These are phyloP conservation scores for Hydrocynus forskahlii DNA, from an alignment of 2,797 vertebrate genomes.

Conservation along the genomic window DNA sequence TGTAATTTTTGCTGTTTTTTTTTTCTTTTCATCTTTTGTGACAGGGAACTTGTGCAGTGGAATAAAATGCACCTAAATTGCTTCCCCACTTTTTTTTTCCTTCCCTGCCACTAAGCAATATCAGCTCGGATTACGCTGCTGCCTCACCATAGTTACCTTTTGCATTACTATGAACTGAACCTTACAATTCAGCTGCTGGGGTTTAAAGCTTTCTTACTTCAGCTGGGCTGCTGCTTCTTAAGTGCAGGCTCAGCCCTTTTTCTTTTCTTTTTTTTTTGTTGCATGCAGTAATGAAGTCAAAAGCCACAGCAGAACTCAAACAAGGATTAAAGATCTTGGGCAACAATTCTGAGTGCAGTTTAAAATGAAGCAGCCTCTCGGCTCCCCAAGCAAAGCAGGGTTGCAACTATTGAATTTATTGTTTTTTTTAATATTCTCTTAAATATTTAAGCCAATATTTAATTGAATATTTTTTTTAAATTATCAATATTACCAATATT, in stretches of 20 bases:
- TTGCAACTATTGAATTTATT: neutral
- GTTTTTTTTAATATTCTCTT: neutral
- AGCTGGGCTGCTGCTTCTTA: constrained; percentile 70
- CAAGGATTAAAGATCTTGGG: constrained; percentile 76
- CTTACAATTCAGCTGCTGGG: constrained; percentile 29
- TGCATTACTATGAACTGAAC: constrained; percentile 31
- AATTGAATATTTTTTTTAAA: neutral
- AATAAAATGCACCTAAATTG: constrained; percentile 29
- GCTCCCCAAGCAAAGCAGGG: neutral
- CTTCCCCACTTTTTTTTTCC: constrained; percentile 12
- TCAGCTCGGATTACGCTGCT: constrained; percentile 43
- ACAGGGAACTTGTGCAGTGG: constrained; percentile 34
- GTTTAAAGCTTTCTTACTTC: constrained; percentile 69
- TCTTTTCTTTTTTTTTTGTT: too few relatives aligned
- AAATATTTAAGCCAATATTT: neutral
- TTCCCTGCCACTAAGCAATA: constrained; percentile 10
- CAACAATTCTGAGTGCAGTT: constrained; percentile 64
- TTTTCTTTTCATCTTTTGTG: constrained; percentile 50
- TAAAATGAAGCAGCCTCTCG: constrained; percentile 69
- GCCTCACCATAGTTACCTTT: constrained; percentile 23
- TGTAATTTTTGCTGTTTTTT: constrained; percentile 72
- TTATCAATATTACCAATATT: too few relatives aligned
- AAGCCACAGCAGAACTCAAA: constrained; percentile 76
- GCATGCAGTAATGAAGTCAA: constrained; percentile 73
- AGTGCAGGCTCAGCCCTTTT: constrained; percentile 81